Conservation (phyloP, 1,140 invertebrate species). For the Papilio dardanus region DNA sequence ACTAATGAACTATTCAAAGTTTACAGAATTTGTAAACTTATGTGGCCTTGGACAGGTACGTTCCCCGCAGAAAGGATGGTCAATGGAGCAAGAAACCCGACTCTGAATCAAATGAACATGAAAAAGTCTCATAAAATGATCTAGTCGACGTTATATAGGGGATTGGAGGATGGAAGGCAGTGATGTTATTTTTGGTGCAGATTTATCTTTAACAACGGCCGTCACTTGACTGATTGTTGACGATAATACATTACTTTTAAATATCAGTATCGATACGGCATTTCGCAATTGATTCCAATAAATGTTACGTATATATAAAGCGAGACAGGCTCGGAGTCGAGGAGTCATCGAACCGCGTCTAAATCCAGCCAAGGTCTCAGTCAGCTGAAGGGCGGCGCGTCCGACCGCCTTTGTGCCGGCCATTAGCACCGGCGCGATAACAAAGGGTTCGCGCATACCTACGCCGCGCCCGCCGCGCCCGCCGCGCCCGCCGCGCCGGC, state of each 20-base stretch:
- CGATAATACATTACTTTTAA: background rate
- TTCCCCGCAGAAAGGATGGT: background rate
- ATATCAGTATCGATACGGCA: background rate
- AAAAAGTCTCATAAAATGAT: background rate
- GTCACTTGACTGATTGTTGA: background rate
- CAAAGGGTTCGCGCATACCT: slow-evolving; percentile 71
- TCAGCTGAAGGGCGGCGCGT: slow-evolving; percentile 76
- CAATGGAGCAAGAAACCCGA: background rate
- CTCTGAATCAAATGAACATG: background rate
- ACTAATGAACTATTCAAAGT: background rate
- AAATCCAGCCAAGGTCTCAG: slow-evolving; percentile 78
- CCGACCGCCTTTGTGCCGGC: slow-evolving; percentile 72
- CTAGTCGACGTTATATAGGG: background rate
- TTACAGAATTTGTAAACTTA: background rate
- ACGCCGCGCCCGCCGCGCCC: slow-evolving; percentile 44
- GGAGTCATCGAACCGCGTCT: slow-evolving; percentile 76
- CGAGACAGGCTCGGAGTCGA: slow-evolving; percentile 63
- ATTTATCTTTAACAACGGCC: background rate
- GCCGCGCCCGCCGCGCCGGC: slow-evolving; percentile 50
- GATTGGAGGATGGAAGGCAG: background rate
- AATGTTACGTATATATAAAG: slow-evolving; percentile 66
- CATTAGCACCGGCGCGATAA: slow-evolving; percentile 75
- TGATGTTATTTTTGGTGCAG: background rate
- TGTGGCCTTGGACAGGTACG: background rate
- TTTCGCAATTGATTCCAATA: slow-evolving; percentile 53